Conservation (phyloP, 1,140 invertebrate species). For the Pseudomyrmex pallidus region DNA sequence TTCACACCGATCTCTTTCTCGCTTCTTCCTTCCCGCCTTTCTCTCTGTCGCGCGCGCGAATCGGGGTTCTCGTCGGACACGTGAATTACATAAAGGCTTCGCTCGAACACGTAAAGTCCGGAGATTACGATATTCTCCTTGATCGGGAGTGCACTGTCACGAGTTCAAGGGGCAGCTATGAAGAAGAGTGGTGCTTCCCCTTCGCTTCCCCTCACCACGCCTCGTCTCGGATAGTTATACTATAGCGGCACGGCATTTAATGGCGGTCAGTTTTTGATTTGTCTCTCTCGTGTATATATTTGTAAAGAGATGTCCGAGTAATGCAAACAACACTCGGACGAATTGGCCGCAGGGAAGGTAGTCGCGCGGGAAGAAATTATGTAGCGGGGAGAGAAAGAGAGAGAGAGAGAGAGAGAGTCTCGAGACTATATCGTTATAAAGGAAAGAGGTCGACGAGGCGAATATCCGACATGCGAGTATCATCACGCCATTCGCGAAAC, state of each 20-base stretch:
- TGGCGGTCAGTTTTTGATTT: conserved; percentile 17
- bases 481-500: conserved; percentile 56
- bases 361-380: neutral
- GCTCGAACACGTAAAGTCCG: conserved; percentile 61
- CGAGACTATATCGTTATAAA: conserved; percentile 21
- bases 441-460: conserved; percentile 44
- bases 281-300: conserved; percentile 19
- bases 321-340: conserved; percentile 41
- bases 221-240: conserved; percentile 7
- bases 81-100: conserved; percentile 74
- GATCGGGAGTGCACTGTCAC: conserved; percentile 70
- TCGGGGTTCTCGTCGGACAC: conserved; percentile 64
- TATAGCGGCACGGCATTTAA: too few relatives aligned
- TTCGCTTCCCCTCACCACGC: neutral
- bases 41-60: conserved; percentile 61
- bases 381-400: neutral
- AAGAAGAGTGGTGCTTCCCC: conserved; percentile 7
- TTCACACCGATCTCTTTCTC: conserved; percentile 11
- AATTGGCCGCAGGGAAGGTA: conserved; percentile 44
- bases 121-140: conserved; percentile 74
- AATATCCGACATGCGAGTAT: conserved; percentile 55
- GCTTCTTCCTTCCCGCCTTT: neutral
- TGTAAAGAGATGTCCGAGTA: conserved; percentile 35
- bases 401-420: conserved; percentile 3
- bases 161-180: conserved; percentile 68